Percentiles rank a stretch among this genome's conserved stretches.
phyloP scores from a whole-genome alignment of 2,888 invertebrate genomes.

The Abscondita cerata region DNA sequence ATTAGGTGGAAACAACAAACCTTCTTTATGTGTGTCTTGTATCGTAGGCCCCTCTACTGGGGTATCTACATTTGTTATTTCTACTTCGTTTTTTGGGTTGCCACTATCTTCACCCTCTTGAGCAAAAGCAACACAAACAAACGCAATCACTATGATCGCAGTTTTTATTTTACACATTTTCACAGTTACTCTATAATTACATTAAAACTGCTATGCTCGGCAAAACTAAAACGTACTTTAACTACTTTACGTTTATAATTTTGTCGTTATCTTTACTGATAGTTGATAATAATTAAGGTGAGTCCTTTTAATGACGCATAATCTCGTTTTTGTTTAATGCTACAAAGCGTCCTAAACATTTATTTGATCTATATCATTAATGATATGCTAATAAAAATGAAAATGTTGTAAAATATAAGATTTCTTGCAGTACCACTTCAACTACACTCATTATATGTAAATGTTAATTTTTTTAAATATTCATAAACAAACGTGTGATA shows the following conservation, averaged over 20 bases:
- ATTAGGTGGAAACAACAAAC: neutral
- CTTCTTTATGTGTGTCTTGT: slow-evolving; percentile 6
- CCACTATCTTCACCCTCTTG: slow-evolving; percentile 10
- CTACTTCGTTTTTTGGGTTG: neutral
- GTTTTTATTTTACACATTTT: slow-evolving; percentile 19
- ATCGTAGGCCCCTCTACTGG: slow-evolving; percentile 3
- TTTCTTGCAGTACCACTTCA: neutral
- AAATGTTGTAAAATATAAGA: neutral
- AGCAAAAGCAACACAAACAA: slow-evolving; percentile 4
- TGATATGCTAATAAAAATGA: too few relatives aligned
- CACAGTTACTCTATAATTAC: neutral
- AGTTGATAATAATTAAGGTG: slow-evolving; percentile 27
- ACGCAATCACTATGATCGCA: slow-evolving; percentile 7
- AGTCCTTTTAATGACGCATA: slow-evolving; percentile 27
- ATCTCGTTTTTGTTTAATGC: too few relatives aligned
- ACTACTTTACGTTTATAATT: slow-evolving; percentile 24
- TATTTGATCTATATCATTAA: too few relatives aligned
- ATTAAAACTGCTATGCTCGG: neutral
- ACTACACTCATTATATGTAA: too few relatives aligned
- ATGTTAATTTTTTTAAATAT: too few relatives aligned
- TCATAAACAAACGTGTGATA: too few relatives aligned
- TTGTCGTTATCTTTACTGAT: slow-evolving; percentile 30
- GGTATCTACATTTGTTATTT: neutral
- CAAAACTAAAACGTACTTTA: slow-evolving; percentile 16
- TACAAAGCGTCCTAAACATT: too few relatives aligned